Base-by-base conservation (phyloP, 2,113 vertebrate genomes). In the Phyllopteryx taeniolatus region DNA sequence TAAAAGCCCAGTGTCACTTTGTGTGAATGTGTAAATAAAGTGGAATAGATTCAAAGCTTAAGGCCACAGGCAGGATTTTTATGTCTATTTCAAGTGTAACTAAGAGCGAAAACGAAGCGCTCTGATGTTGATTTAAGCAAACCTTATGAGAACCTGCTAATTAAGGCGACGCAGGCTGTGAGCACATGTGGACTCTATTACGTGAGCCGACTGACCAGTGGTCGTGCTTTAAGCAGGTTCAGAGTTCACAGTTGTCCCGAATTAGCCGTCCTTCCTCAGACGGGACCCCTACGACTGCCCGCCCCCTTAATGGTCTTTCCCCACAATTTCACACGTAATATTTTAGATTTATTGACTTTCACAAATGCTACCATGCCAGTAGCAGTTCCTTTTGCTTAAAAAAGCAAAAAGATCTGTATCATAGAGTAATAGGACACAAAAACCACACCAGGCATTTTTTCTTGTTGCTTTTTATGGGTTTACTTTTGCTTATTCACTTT, bases 261-360 rank as follows among this genome's bases (percentile, higher is more conserved):
- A 97, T 98, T 98, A 97, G 93, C 84, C 79, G 84, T 88, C 92
- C 88, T 89, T 94, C 92, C 88, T 94, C 94, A 94, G 91, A 93
- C 83, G 84, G 79, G 93, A 95, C 93, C 84, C 92, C 93, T 94
- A 91, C 90, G 85, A 90, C 92, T 91, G 91, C 95, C 94, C 93
- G 93, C 93, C 94, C 93, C 93, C 93, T 94, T 96, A 96, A 98
- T 95, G 94, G 94, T 92, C 89, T 80, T 93, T 94, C 88, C 94
- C 74, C 92, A 88, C 94, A 93, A 95, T 94, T 96, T 98, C 95
- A 94, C 96, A 98, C 96, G 92, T 97, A 96, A 97, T 98, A 95
- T 95, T 95, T 95, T 90, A 95, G 93, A 96, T 98, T 97, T 98
- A 98, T 96, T 94, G 95, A 94, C 95, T 95, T 94, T 95, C 94